A percentile compares a stretch with the other conserved stretches of the same genome.
These are phyloP conservation scores for Pelobates cultripes DNA, from an alignment of 2,797 vertebrate species.

Conservation along the genomic window DNA sequence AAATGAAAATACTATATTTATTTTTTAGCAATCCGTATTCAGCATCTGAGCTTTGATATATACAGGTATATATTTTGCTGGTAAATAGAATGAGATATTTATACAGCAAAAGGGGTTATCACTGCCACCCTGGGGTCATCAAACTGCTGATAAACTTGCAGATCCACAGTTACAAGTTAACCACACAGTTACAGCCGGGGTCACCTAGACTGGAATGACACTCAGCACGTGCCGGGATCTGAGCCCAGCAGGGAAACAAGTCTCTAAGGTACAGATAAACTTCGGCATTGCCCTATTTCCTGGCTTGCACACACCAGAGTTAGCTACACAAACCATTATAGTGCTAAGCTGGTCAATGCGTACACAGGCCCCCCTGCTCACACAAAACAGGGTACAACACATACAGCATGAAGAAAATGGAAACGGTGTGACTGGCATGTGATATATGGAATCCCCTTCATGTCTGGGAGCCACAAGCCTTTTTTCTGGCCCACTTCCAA, in stretches of 20 bases:
- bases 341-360: not conserved
- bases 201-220: not conserved
- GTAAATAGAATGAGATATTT: too few relatives aligned
- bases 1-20: too few relatives aligned
- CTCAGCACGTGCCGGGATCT: not conserved
- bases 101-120: constrained; percentile 28
- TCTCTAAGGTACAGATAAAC: not conserved
- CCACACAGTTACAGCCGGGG: constrained; percentile 7
- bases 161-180: constrained; percentile 33
- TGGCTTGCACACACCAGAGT: not conserved
- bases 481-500: too few relatives aligned
- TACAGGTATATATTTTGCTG: too few relatives aligned
- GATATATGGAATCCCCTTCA: too few relatives aligned
- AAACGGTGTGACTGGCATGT: too few relatives aligned
- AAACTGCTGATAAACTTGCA: not conserved
- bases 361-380: not conserved
- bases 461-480: too few relatives aligned
- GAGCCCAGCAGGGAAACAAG: not conserved
- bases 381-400: too few relatives aligned
- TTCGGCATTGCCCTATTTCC: not conserved
- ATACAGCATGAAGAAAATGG: too few relatives aligned
- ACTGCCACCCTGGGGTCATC: constrained; percentile 17
- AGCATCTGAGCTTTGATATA: too few relatives aligned
- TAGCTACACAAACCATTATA: not conserved
- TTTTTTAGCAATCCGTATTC: not conserved